Conservation (phyloP, 2,888 invertebrate genomes). For the Cartodere bifasciata region DNA sequence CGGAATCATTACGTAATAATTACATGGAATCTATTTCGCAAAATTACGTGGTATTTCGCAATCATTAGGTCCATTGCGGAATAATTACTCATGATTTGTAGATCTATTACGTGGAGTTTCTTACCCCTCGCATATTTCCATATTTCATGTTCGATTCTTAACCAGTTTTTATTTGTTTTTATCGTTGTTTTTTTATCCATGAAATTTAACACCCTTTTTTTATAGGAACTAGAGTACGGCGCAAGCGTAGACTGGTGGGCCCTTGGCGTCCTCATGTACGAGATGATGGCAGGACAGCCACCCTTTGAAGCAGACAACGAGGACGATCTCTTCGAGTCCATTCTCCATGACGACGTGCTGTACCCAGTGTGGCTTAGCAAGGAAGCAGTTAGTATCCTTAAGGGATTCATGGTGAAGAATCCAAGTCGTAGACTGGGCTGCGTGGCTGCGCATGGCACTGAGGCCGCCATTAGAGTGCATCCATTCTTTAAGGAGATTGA, state of each 20-base stretch:
- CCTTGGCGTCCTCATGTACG: conserved; percentile 94
- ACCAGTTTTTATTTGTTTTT: too few relatives aligned
- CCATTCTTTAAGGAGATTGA: conserved; percentile 90
- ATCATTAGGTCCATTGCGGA: too few relatives aligned
- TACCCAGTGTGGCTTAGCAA: conserved; percentile 95
- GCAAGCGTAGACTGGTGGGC: conserved; percentile 95
- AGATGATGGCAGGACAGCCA: conserved; percentile 99
- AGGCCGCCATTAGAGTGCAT: conserved; percentile 80
- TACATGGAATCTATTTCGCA: too few relatives aligned
- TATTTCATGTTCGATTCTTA: too few relatives aligned
- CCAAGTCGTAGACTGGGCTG: conserved; percentile 91
- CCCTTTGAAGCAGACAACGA: conserved; percentile 99
- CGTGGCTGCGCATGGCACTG: conserved; percentile 55
- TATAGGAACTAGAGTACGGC: conserved; percentile 52
- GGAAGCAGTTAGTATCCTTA: conserved; percentile 82
- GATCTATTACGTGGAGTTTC: too few relatives aligned
- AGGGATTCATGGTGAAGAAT: conserved; percentile 97
- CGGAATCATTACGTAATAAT: too few relatives aligned
- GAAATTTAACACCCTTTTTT: conserved; percentile 18
- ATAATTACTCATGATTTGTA: too few relatives aligned
- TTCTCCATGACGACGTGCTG: conserved; percentile 94
- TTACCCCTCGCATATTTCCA: too few relatives aligned
- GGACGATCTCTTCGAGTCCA: conserved; percentile 97
- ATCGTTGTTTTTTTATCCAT: too few relatives aligned
- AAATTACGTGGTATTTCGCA: too few relatives aligned